These are phyloP conservation scores for silkworm (Bombyx mori) DNA, from an alignment of 1,140 invertebrate species.

Conservation along the genomic window DNA sequence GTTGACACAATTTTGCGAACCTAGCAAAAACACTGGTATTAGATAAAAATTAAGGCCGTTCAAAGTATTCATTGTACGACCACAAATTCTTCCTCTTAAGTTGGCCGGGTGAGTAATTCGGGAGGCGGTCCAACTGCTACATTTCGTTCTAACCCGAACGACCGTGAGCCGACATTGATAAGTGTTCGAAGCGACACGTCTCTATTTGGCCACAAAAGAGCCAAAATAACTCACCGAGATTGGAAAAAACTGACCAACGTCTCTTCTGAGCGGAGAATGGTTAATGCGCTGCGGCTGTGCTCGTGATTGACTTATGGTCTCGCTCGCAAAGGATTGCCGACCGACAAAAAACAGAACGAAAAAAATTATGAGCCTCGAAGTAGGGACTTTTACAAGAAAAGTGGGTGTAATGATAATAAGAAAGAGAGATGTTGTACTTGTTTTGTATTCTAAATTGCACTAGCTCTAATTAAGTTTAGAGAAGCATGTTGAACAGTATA, in stretches of 20 bases:
- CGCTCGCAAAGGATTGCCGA: too few relatives aligned
- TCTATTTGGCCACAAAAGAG: slow-evolving; percentile 42
- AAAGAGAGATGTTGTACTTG: too few relatives aligned
- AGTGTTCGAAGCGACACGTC: slow-evolving; percentile 44
- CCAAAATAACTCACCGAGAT: slow-evolving; percentile 25
- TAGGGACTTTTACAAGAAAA: too few relatives aligned
- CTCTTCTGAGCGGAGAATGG: slow-evolving; percentile 8
- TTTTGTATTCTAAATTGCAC: too few relatives aligned
- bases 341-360: too few relatives aligned
- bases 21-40: too few relatives aligned
- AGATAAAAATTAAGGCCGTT: too few relatives aligned
- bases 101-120: slow-evolving; percentile 39
- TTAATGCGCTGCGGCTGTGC: slow-evolving; percentile 4
- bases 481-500: too few relatives aligned
- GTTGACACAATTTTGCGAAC: too few relatives aligned
- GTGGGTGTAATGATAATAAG: too few relatives aligned
- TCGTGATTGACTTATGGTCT: neutral
- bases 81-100: slow-evolving; percentile 42
- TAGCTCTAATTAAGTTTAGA: too few relatives aligned
- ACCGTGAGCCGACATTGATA: slow-evolving; percentile 51
- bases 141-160: slow-evolving; percentile 39
- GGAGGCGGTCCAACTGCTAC: slow-evolving; percentile 30
- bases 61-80: slow-evolving; percentile 22
- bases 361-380: too few relatives aligned
- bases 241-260: neutral